Evolutionary conservation across 2,888 invertebrate species (phyloP).

Genomic region (Acronicta psi): DNA sequence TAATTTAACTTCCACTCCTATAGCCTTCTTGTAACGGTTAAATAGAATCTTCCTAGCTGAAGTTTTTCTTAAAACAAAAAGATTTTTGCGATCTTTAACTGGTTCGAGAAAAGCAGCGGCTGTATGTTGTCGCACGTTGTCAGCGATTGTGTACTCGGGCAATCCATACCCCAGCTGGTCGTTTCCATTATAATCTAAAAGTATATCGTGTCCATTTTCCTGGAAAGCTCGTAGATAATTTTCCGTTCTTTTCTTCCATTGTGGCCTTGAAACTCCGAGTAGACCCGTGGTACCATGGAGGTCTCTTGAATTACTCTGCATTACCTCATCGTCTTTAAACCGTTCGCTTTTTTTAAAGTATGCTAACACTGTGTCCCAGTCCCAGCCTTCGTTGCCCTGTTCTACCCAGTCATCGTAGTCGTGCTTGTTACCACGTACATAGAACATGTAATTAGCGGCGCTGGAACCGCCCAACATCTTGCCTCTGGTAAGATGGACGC

Average conservation of each 20-base stretch:
- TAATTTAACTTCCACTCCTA: conserved; percentile 65
- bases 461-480: conserved; percentile 91
- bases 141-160: conserved; percentile 58
- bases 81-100: conserved; percentile 59
- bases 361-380: conserved; percentile 63
- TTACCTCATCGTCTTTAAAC: conserved; percentile 47
- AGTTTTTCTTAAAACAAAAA: conserved; percentile 66
- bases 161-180: conserved; percentile 63
- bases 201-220: conserved; percentile 63
- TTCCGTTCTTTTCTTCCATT: conserved; percentile 73
- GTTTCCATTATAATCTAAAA: conserved; percentile 64
- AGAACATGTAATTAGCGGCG: conserved; percentile 90
- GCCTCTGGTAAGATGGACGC: conserved; percentile 86
- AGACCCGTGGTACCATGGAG: conserved; percentile 65
- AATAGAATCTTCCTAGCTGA: conserved; percentile 66
- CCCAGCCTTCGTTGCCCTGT: conserved; percentile 87
- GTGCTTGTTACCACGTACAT: conserved; percentile 90
- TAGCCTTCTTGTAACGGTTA: conserved; percentile 55
- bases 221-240: conserved; percentile 65
- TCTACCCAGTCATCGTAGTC: conserved; percentile 89
- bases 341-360: conserved; percentile 74
- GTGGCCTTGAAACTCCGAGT: conserved; percentile 66
- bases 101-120: conserved; percentile 63
- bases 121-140: conserved; percentile 65
- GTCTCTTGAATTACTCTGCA: conserved; percentile 67